Base-by-base conservation (phyloP, 2,888 invertebrate species). In the Drosophila mimetica region DNA sequence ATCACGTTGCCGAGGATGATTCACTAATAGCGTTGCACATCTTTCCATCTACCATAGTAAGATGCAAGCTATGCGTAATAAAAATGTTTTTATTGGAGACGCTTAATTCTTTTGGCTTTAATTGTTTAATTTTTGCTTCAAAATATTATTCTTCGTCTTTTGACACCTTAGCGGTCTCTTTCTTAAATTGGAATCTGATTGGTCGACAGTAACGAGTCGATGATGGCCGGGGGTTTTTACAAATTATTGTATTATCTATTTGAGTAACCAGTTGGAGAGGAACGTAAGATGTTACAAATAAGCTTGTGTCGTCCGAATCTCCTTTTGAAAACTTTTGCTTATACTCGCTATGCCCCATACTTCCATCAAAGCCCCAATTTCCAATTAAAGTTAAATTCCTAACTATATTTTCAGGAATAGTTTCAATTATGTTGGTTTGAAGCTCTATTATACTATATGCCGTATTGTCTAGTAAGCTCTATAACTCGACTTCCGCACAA, bases 31-130 rank as follows among this genome's bases (percentile, higher is more conserved):
- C 54, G 44, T 54, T 54, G 54, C 54, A 54, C 22, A 54, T 25
- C 32, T 54, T 54, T 22, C 54, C 44, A 54, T 44, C 54, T 28
- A 55, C 54, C 54, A 46, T 46, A 18, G 46, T 47, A 36, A 55
- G 36, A 55, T 55, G 46, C 28, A 55, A 37, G 25, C 46, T 46
- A 47, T 28, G 46, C 11, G 36, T 46, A 55, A 55, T 36, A 16
- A 36, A 11, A 36, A 47, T 36, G 28, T 47, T 32, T 22, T 34
- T 39, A 37, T 44, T 32, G 8, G 44, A 44, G 14, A 54, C 30
- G 20, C n/a, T 13, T 46, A 46, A 13, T 55, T 55, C 36, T 14
- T 42, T 46, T 25, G 44, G 34, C 16, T 18, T 25, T 44, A 36
- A 54, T 44, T 44, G 44, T 11, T 13, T 28, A 22, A 54, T 44